Conservation (phyloP, 2,113 vertebrate genomes). For the Gymnocephalus cernua region DNA sequence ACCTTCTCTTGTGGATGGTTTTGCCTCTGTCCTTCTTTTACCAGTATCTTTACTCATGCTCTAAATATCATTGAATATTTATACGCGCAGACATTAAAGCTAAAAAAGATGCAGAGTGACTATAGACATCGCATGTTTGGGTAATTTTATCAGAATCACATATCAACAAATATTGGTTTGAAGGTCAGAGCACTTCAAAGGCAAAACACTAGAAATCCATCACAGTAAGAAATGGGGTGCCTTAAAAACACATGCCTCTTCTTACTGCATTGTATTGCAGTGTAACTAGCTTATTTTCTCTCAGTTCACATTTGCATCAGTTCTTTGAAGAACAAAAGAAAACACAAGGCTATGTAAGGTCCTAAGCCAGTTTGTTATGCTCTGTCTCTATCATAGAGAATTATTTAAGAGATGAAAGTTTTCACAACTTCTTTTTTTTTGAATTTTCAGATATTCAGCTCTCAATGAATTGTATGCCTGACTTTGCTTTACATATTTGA, state of each 20-base stretch:
- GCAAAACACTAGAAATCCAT: neutral
- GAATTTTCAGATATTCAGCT: constrained; percentile 7
- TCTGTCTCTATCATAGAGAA: constrained; percentile 45
- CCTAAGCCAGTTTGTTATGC: constrained; percentile 27
- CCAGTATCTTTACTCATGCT: neutral
- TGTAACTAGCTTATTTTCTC: constrained; percentile 2
- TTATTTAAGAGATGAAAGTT: constrained; percentile 46
- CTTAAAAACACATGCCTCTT: neutral
- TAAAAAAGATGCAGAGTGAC: neutral
- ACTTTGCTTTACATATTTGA: constrained; percentile 31
- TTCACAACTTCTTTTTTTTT: neutral
- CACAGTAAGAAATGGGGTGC: neutral
- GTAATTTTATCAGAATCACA: neutral
- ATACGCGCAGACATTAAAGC: neutral
- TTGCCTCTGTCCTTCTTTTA: neutral
- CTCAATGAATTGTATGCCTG: constrained; percentile 1
- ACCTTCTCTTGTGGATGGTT: neutral
- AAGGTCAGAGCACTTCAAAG: constrained; percentile 15
- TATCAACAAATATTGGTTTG: neutral
- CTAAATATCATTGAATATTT: neutral
- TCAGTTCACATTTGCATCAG: constrained; percentile 13
- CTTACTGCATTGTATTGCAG: neutral
- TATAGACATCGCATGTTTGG: neutral
- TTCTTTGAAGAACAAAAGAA: constrained; percentile 41
- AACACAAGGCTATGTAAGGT: constrained; percentile 31